Evolutionary conservation across 2,888 invertebrate genomes (phyloP), one percentile per base, ranked within the genome.

Genomic region (Drosophila falleni): DNA sequence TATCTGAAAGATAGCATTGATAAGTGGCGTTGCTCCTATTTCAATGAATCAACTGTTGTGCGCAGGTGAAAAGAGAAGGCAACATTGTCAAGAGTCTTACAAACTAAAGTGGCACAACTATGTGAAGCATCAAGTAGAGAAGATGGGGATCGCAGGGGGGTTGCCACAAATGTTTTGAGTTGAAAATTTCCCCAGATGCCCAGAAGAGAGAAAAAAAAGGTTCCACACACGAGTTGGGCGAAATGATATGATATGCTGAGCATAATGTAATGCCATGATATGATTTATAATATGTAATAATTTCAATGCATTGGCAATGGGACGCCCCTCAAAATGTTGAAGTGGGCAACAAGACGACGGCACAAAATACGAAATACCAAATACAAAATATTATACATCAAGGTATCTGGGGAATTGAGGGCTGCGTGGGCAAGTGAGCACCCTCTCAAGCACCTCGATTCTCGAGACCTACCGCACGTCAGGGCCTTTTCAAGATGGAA

Each of bases 231-330:
- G 44, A 55, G 56, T 56, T 41, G 67, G 74, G 74, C 79, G 71
- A 81, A 80, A 78, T 42, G 58, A 49, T 23, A 53, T 49, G 63
- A 56, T 56, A 56, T 56, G 78, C 81, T 78, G 75, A 75, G 81
- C 75, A 85, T 82, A 81, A 85, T 85, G 82, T 74, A 79, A 74
- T 72, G 85, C 77, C 85, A 74, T 81, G 79, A 85, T 83, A 84
- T 84, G 84, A 84, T 84, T 84, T 84, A 84, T 84, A 84, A 84
- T 84, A 80, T 80, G 71, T 84, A 86, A 86, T 86, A 81, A 84
- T 81, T 86, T 86, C 80, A 71, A 69, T 74, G 72, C 85, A 77
- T 79, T 81, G 80, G 68, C 79, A 37, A 58, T 47, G 50, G 35
- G 19, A 16, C 13, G 41, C 33, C 39, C 15, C 61, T 56, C 54